Conservation (phyloP, 2,888 invertebrate species). For the Hemicrepidius hirtus region DNA sequence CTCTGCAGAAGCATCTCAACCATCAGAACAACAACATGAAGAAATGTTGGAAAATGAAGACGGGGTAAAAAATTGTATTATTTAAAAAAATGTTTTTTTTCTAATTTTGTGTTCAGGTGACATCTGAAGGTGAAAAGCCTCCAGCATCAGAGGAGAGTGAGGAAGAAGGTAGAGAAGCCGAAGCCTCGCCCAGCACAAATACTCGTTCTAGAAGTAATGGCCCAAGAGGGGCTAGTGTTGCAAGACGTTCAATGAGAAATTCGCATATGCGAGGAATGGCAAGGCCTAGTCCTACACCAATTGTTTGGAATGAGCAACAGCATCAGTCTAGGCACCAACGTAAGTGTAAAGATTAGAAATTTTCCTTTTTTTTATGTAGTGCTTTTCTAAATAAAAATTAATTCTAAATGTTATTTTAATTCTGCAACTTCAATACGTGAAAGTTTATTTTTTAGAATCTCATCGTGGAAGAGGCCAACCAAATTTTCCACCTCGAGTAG, state of each 20-base stretch:
- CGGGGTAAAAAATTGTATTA: slow-evolving; percentile 61
- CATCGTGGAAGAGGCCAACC: slow-evolving; percentile 55
- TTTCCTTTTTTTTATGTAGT: not conserved
- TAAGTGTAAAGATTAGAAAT: slow-evolving; percentile 7
- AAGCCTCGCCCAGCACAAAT: slow-evolving; percentile 81
- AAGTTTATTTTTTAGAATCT: slow-evolving; percentile 28
- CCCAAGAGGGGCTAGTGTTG: slow-evolving; percentile 58
- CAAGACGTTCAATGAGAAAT: slow-evolving; percentile 58
- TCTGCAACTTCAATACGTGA: not conserved
- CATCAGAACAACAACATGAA: slow-evolving; percentile 63
- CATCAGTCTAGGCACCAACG: slow-evolving; percentile 55
- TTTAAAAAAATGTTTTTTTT: not conserved
- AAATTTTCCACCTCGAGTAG: slow-evolving; percentile 63
- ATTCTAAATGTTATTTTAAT: not conserved
- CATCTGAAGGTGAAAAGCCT: slow-evolving; percentile 79
- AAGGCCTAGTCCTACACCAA: slow-evolving; percentile 76
- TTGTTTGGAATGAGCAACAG: slow-evolving; percentile 75
- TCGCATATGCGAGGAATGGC: slow-evolving; percentile 66
- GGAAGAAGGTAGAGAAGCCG: slow-evolving; percentile 88
- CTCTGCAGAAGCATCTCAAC: slow-evolving; percentile 64
- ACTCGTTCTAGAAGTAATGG: slow-evolving; percentile 70
- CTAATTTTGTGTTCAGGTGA: slow-evolving; percentile 67
- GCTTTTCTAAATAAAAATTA: not conserved
- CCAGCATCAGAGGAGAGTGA: slow-evolving; percentile 71
- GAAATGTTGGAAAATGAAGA: slow-evolving; percentile 69